Base-by-base conservation (phyloP, 1,140 invertebrate species). In the Diabrotica virgifera region DNA sequence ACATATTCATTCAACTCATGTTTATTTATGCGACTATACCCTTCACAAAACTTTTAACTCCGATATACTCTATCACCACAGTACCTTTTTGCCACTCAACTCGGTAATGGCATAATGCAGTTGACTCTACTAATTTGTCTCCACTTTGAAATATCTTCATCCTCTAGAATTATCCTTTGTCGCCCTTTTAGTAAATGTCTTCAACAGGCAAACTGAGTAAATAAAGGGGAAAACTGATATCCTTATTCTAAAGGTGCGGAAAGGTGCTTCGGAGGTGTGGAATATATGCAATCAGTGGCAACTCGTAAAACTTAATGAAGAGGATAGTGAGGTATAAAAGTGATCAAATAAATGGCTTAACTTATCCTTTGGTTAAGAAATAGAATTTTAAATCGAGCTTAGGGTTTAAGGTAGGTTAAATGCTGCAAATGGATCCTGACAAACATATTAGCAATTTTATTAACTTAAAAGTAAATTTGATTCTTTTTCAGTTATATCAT, bases 81-180 rank as follows among this genome's bases (percentile, higher is more conserved):
- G 8, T n/a, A 46, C 8, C 40, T 46, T 46, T 46, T 46, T 46
- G 8, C 8, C 40, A 46, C 40, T 46, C 40, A 46, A 8, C 40
- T n/a, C 8, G n/a, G 40, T 46, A 46, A n/a, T 46, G 40, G 40
- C 40, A 46, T 46, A 46, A 46, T 46, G 40, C 40, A 46, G 40
- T 46, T 46, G 40, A 46, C 40, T 46, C 40, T 46, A 46, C 40
- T 46, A 46, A 46, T 46, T 46, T 46, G 40, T 46, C 40, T 46
- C 40, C 40, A 46, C 40, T 46, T 46, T 46, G 40, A 46, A 46
- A 46, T 5, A 46, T 46, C 40, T 46, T 46, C 40, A 46, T 46
- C 40, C 40, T n/a, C n/a, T 46, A 46, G 40, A 46, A 46, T 46
- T 46, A 46, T 46, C 40, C n/a, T n/a, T 46, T 46, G 40, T 46